phyloP scores from a whole-genome alignment of 2,113 vertebrate species.

The Toxostoma redivivum region DNA sequence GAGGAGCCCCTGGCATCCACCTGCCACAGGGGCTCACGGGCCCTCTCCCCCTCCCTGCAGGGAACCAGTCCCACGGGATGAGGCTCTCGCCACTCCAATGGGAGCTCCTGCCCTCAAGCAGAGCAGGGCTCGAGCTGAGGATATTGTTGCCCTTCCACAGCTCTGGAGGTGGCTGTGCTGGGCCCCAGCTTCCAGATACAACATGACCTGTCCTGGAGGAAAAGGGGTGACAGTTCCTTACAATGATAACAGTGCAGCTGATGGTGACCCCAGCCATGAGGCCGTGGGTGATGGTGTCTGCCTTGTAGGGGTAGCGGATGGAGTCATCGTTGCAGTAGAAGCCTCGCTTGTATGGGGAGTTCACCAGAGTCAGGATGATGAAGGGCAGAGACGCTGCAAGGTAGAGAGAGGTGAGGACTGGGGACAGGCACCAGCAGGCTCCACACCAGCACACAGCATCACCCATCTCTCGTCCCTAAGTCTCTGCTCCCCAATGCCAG shows the following conservation, averaged over 20 bases:
- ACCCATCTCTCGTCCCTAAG: fast-evolving
- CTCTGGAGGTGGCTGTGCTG: not conserved
- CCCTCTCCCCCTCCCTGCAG: not conserved
- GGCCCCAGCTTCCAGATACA: not conserved
- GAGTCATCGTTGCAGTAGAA: conserved; percentile 89
- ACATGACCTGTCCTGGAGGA: not conserved
- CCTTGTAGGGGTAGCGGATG: conserved; percentile 87
- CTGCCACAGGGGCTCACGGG: not conserved
- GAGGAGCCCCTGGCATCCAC: fast-evolving
- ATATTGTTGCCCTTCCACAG: not conserved
- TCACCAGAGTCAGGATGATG: conserved; percentile 82
- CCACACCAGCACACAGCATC: not conserved
- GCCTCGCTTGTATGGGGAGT: conserved; percentile 82
- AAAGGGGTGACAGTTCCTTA: conserved; percentile 61
- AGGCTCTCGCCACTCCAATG: not conserved
- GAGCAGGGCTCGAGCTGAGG: not conserved
- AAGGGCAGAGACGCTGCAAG: conserved; percentile 86
- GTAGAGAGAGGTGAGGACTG: not conserved
- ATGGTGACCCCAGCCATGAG: conserved; percentile 90
- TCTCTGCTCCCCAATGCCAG: not conserved
- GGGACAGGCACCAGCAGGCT: not conserved
- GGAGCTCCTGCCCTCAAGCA: not conserved
- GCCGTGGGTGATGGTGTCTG: conserved; percentile 89
- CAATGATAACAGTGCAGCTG: conserved; percentile 83
- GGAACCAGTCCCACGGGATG: fast-evolving